Base-by-base conservation (phyloP, 2,113 vertebrate genomes). In the Thunnus maccoyii region DNA sequence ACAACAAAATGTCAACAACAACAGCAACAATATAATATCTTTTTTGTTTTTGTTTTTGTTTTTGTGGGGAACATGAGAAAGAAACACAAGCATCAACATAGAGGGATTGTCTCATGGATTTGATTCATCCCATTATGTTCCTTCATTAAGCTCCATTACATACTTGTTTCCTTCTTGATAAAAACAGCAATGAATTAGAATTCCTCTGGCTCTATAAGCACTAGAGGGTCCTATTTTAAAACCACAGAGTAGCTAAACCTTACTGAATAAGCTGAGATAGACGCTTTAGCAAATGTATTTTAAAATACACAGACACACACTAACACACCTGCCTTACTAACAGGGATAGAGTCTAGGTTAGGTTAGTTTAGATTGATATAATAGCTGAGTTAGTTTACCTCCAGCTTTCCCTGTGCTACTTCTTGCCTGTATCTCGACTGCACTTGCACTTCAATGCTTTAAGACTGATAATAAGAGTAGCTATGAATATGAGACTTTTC, bases 301-400 rank as follows among this genome's bases (percentile, higher is more conserved):
- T 52, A 54, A 79, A 58, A 73, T 22, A 78, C 65, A 76, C 55
- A 64, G 14, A 82, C 61, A 73, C 61, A 75, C 64, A 72, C 83
- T 78, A 72, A 86, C 79, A 82, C 78, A 76, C 78, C 64, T 83
- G 78, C 84, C 82, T 86, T 84, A 86, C 84, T 84, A 83, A 79
- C 84, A 84, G 68, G 60, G 80, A 76, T 64, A 86, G 62, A 80
- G 78, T 82, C 76, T 76, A 88, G 57, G n/a, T 82, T 83, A 89
- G 58, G n/a, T 80, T 86, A 76, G 74, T 57, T 75, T 68, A 86
- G 68, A 73, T 64, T 41, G 56, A 67, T 41, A 20, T 15, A 16
- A 65, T 86, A 87, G 84, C 27, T 76, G 63, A 86, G 79, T 82
- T 88, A 78, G 89, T 47, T 83, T 27, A 71, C 16, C 63, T 81